A percentile compares a stretch with the other conserved stretches of the same genome.
Evolutionary conservation across 2,113 vertebrate species (phyloP).

Genomic region (Dissostichus mawsoni): DNA sequence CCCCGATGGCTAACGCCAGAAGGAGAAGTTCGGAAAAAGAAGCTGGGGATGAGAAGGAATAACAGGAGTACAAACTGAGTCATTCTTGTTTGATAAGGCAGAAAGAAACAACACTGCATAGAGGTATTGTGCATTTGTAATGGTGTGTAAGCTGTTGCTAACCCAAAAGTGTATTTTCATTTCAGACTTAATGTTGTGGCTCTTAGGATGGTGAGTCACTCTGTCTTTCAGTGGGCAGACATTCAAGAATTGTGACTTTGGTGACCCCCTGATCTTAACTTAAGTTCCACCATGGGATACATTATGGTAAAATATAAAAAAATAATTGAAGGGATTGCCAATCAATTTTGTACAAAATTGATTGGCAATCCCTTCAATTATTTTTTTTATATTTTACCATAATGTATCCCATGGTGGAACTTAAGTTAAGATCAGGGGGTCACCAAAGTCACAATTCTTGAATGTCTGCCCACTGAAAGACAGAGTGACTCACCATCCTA

Average conservation of each 20-base stretch:
- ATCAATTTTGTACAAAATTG: neutral
- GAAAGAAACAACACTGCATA: neutral
- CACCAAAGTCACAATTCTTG: neutral
- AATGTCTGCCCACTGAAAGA: neutral
- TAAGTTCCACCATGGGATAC: too few species aligned
- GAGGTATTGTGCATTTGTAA: neutral
- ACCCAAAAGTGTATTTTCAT: neutral
- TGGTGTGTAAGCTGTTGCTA: neutral
- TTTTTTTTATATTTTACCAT: neutral
- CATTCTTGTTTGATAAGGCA: neutral
- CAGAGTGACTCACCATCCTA: neutral
- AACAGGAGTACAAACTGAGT: neutral
- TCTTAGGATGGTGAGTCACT: neutral
- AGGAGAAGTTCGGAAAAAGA: conserved; percentile 90
- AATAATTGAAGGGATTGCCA: neutral
- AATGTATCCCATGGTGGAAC: too few species aligned
- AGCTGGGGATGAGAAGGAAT: conserved; percentile 73
- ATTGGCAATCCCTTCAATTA: neutral
- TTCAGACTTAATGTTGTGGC: too few species aligned
- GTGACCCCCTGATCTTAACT: neutral
- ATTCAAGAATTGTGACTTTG: neutral
- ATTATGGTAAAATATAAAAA: neutral
- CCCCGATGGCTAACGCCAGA: conserved; percentile 87
- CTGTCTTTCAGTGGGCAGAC: neutral
- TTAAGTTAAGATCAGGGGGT: neutral